These are phyloP conservation scores for Drosophila neocordata DNA, from an alignment of 1,140 invertebrate species.

Conservation along the genomic window DNA sequence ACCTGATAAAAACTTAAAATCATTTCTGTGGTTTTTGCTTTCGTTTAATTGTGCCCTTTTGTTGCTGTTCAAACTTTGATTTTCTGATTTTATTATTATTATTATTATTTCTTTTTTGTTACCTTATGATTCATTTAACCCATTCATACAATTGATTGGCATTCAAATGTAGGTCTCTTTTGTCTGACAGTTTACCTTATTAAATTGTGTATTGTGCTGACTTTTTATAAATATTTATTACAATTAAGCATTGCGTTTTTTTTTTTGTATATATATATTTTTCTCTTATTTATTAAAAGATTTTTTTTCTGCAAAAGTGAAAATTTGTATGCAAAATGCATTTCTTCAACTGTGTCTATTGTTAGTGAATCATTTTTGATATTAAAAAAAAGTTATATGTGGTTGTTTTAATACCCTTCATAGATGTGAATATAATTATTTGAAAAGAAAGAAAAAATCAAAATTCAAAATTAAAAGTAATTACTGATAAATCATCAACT, in stretches of 20 bases:
- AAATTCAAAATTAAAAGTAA: no score
- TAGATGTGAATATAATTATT: no score
- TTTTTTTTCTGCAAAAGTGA: slow-evolving; percentile 3
- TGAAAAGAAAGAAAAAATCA: no score
- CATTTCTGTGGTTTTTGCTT: slow-evolving; percentile 37
- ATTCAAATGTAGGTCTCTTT: slow-evolving; percentile 21
- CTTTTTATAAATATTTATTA: slow-evolving; percentile 40
- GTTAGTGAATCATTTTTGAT: no score
- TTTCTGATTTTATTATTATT: slow-evolving; percentile 13
- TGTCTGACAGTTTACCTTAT: slow-evolving; percentile 5
- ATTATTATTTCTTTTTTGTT: neutral
- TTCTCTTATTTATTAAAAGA: slow-evolving; percentile 26
- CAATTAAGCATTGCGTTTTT: slow-evolving; percentile 16
- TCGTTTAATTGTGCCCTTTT: slow-evolving; percentile 27
- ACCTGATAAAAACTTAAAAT: slow-evolving; percentile 22
- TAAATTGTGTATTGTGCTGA: slow-evolving; percentile 8
- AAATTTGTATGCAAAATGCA: neutral
- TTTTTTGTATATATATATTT: slow-evolving; percentile 9
- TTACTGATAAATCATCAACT: no score
- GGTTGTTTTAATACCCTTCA: no score
- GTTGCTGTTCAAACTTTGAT: neutral
- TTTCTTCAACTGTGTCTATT: neutral
- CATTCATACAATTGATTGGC: slow-evolving; percentile 5
- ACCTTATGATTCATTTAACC: slow-evolving; percentile 14
- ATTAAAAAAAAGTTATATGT: no score